Conservation (phyloP, 2,888 invertebrate species). For the Ferdinandea cuprea region DNA sequence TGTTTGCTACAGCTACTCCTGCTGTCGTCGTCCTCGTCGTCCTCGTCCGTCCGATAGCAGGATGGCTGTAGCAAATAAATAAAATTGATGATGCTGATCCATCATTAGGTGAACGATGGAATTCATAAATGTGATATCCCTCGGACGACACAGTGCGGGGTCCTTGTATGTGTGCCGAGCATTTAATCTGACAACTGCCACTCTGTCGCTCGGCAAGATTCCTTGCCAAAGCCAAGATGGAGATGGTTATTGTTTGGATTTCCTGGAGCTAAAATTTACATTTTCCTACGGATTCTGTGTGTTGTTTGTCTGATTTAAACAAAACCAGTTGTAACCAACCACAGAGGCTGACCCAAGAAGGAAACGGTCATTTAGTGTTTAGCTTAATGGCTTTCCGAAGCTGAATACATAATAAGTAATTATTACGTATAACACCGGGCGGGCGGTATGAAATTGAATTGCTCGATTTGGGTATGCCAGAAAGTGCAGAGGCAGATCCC, state of each 20-base stretch:
- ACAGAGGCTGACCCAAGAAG: conserved; percentile 48
- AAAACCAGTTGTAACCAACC: conserved; percentile 57
- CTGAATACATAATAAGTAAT: conserved; percentile 55
- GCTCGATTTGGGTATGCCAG: too few species aligned
- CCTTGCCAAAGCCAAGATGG: conserved; percentile 21
- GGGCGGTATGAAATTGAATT: background rate
- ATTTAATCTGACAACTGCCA: conserved; percentile 66
- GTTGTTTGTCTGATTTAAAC: conserved; percentile 66
- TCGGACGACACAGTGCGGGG: conserved; percentile 18
- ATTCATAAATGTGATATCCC: conserved; percentile 71
- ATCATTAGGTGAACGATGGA: conserved; percentile 74
- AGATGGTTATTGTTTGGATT: conserved; percentile 71
- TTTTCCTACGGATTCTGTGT: conserved; percentile 62
- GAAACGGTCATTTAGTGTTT: conserved; percentile 62
- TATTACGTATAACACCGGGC: conserved; percentile 32
- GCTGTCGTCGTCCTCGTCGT: background rate
- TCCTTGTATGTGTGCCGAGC: conserved; percentile 17
- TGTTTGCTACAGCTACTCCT: conserved; percentile 46
- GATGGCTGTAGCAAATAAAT: conserved; percentile 68
- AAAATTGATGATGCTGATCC: conserved; percentile 76
- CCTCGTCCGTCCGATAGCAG: background rate
- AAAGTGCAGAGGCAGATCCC: too few species aligned
- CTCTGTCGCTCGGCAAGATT: conserved; percentile 6
- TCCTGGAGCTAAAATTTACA: conserved; percentile 68
- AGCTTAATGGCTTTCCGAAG: conserved; percentile 65